Base-by-base conservation (phyloP, 2,113 vertebrate genomes). In the Romanogobio albipinnatus region DNA sequence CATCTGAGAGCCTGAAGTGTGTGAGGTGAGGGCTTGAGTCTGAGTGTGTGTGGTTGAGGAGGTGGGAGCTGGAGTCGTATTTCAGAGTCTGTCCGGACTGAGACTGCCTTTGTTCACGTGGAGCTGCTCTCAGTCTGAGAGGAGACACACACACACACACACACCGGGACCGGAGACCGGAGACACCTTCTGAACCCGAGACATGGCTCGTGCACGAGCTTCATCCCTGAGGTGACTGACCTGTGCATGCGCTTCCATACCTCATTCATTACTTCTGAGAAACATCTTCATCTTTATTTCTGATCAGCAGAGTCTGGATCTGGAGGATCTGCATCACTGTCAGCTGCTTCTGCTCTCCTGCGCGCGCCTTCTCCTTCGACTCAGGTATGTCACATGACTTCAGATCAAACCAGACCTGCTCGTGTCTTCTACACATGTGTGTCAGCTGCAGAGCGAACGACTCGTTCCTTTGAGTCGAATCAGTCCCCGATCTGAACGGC, bases 51-150 rank as follows among this genome's bases (percentile, higher is more conserved):
- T 39, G 62, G 4, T 11, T 75, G 49, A 77, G 76, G 29, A 74
- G 77, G 86, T 78, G 91, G 83, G 88, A 88, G 87, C 73, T 22
- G 36, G 93, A 90, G 92, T 94, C 93, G 22, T 87, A 83, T 94
- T 94, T 92, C 93, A 94, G 88, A 61, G 88, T 91, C 88, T 87
- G 61, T 66, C 84, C 61, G 64, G 90, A 93, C 93, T 94, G 89
- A 93, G 93, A 91, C 93, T 90, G 93, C 90, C 93, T 95, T 94
- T 94, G 93, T 92, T 91, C 89, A 90, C 76, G 85, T 87, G 87
- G 86, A 92, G 89, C 83, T 83, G 87, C 86, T 80, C 87, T 56
- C 71, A 43, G 51, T 49, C 53, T 2, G 7, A 22, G 6, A 8
- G 53, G 17, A 17, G 13, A 39, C 36, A 39, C 36, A 39, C 36